A percentile compares a stretch with the other conserved stretches of the same genome.
Conservation (phyloP, 2,113 vertebrate genomes). For the Genyomyrus donnyi region DNA sequence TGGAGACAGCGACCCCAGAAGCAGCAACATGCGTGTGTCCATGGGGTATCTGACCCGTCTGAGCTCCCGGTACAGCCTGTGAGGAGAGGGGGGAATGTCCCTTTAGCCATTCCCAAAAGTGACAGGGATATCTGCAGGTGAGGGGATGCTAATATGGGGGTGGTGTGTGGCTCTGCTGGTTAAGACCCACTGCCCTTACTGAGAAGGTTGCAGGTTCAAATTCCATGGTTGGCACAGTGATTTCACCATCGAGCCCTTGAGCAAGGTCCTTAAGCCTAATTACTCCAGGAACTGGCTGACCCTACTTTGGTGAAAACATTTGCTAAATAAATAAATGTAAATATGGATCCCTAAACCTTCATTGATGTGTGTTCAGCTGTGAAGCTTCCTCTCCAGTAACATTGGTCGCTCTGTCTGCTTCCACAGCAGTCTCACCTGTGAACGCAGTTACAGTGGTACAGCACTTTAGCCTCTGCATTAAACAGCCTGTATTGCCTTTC, state of each 20-base stretch:
- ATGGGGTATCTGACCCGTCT: background rate
- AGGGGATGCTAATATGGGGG: background rate
- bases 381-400: background rate
- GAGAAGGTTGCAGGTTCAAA: background rate
- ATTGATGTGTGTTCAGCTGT: background rate
- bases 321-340: background rate
- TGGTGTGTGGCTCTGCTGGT: background rate
- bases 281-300: background rate
- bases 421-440: constrained; percentile 49
- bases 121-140: background rate
- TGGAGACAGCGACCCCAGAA: background rate
- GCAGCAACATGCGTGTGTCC: background rate
- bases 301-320: background rate
- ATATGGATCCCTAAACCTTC: background rate
- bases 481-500: constrained; percentile 61
- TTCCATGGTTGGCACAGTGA: background rate
- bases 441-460: constrained; percentile 79
- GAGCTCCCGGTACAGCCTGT: background rate
- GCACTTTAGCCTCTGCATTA: constrained; percentile 45
- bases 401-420: background rate
- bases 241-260: background rate
- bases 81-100: background rate
- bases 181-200: background rate
- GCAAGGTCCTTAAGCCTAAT: background rate
- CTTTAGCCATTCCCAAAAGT: background rate